A percentile compares a stretch with the other conserved stretches of the same genome.
Evolutionary conservation across 35 echinoderm and acorn worm genomes (phyloP).

Genomic region (Patiria miniata): DNA sequence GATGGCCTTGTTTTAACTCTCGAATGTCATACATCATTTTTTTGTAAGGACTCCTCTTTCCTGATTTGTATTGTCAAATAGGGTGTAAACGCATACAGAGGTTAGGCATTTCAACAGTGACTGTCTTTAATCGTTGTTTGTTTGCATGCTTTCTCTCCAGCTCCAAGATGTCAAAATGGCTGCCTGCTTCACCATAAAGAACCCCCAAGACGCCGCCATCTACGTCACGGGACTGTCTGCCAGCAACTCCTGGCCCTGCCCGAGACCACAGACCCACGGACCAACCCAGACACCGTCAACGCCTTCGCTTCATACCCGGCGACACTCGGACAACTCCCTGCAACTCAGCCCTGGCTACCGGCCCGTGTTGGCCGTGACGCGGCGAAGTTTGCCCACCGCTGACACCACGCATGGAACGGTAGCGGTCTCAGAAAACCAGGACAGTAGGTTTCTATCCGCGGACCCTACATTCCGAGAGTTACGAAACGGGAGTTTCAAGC

Average conservation of each 20-base stretch:
- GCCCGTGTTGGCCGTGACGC: slow-evolving; percentile 43
- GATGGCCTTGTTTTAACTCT: too few relatives aligned
- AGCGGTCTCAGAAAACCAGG: neutral
- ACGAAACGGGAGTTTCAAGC: neutral
- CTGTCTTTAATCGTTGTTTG: neutral
- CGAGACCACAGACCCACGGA: neutral
- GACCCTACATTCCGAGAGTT: neutral
- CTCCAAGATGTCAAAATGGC: slow-evolving; percentile 44
- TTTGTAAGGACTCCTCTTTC: too few relatives aligned
- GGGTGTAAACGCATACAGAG: too few relatives aligned
- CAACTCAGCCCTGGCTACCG: neutral
- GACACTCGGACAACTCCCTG: neutral
- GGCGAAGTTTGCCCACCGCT: neutral
- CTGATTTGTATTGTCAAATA: too few relatives aligned
- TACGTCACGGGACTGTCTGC: slow-evolving; percentile 29
- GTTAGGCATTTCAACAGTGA: too few relatives aligned
- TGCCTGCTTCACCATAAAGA: slow-evolving; percentile 44
- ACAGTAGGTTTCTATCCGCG: neutral
- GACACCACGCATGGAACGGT: neutral
- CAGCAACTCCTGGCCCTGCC: neutral
- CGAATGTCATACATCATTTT: too few relatives aligned
- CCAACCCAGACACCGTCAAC: neutral
- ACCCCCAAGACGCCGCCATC: slow-evolving; percentile 41
- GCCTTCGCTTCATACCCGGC: neutral
- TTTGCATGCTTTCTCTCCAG: neutral